phyloP scores from a whole-genome alignment of 2,797 vertebrate species.

The Neomorphus geoffroyi region DNA sequence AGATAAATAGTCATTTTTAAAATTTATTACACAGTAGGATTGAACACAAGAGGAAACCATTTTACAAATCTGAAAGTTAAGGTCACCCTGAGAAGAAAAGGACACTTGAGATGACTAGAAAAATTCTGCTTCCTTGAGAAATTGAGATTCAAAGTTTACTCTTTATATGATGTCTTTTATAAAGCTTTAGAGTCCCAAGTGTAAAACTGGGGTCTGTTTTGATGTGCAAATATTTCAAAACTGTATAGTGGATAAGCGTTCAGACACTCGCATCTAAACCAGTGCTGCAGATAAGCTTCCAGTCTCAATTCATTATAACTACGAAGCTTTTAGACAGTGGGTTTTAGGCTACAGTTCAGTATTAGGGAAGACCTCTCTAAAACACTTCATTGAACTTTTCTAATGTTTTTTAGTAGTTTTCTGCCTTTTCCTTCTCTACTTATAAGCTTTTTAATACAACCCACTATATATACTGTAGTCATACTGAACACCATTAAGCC shows the following conservation, averaged over 20 bases:
- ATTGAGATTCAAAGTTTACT: constrained; percentile 73
- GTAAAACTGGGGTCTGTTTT: constrained; percentile 69
- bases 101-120: constrained; percentile 61
- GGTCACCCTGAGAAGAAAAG: constrained; percentile 78
- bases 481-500: background rate
- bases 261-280: background rate
- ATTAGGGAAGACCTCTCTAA: background rate
- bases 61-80: constrained; percentile 73
- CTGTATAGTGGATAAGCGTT: background rate
- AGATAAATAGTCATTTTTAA: constrained; percentile 66
- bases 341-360: background rate
- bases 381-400: background rate
- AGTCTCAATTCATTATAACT: background rate
- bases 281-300: background rate
- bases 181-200: constrained; percentile 71
- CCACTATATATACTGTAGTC: background rate
- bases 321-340: background rate
- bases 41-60: constrained; percentile 62
- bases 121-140: constrained; percentile 70
- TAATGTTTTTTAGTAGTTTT: background rate
- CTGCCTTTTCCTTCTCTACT: background rate
- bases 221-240: constrained; percentile 78
- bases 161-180: constrained; percentile 57
- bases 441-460: background rate
- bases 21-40: constrained; percentile 45